A percentile compares a stretch with the other conserved stretches of the same genome.
phyloP scores from a whole-genome alignment of 2,797 vertebrate genomes.

The Gambusia yucatana region DNA sequence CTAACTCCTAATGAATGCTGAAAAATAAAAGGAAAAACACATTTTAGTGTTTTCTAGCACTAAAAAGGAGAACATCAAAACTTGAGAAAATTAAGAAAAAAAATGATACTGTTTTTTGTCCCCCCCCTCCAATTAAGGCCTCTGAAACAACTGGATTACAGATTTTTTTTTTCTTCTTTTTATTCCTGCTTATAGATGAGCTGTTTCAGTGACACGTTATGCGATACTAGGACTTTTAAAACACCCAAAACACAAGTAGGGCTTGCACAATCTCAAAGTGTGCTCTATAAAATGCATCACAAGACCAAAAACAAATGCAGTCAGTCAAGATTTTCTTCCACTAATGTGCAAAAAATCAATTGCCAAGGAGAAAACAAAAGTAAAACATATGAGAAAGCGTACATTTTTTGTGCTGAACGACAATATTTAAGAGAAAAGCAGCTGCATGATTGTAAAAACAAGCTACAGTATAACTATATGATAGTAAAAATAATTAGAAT shows the following conservation, averaged over 20 bases:
- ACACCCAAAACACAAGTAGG: slow-evolving; percentile 89
- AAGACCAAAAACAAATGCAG: slow-evolving; percentile 87
- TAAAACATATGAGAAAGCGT: slow-evolving; percentile 76
- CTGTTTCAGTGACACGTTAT: slow-evolving; percentile 75
- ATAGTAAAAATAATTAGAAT: slow-evolving; percentile 84
- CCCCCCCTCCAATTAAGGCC: slow-evolving; percentile 69
- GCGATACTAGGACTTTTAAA: slow-evolving; percentile 85
- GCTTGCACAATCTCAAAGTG: slow-evolving; percentile 89
- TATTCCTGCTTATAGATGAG: slow-evolving; percentile 57
- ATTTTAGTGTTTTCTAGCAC: slow-evolving; percentile 69
- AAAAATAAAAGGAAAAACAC: slow-evolving; percentile 76
- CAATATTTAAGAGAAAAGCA: slow-evolving; percentile 82
- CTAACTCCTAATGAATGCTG: slow-evolving; percentile 71
- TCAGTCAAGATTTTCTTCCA: slow-evolving; percentile 83
- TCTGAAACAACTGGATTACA: slow-evolving; percentile 73
- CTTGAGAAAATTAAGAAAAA: slow-evolving; percentile 67
- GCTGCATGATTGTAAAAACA: slow-evolving; percentile 81
- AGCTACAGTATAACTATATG: slow-evolving; percentile 83
- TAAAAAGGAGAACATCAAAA: slow-evolving; percentile 58
- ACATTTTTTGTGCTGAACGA: slow-evolving; percentile 81
- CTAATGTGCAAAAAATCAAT: slow-evolving; percentile 84
- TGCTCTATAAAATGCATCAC: slow-evolving; percentile 91
- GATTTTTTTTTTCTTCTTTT: slow-evolving; percentile 13
- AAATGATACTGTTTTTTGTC: slow-evolving; percentile 54
- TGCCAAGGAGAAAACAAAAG: slow-evolving; percentile 46